Percentiles rank a stretch among this genome's conserved stretches.
phyloP scores from a whole-genome alignment of 2,888 invertebrate species.

The Stenolophus ochropezus region DNA sequence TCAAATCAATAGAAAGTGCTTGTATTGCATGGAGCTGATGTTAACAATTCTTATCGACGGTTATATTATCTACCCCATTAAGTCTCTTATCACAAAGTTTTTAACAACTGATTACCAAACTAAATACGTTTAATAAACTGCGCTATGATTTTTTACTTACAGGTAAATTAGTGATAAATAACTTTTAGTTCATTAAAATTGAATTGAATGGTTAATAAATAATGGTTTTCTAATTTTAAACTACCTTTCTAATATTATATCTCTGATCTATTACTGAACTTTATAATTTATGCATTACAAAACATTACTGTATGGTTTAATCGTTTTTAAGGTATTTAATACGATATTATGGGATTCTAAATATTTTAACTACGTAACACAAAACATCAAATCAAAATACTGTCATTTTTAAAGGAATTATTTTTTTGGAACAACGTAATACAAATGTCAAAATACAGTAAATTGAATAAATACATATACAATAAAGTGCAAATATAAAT shows the following conservation, averaged over 20 bases:
- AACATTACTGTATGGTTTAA: too few relatives aligned
- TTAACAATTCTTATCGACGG: constrained; percentile 28
- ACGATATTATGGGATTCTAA: too few relatives aligned
- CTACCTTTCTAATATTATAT: neutral
- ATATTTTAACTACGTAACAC: too few relatives aligned
- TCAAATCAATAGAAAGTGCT: constrained; percentile 21
- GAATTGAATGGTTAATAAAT: neutral
- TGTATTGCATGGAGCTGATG: constrained; percentile 18
- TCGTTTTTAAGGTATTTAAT: too few relatives aligned
- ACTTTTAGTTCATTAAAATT: neutral
- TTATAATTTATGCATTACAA: too few relatives aligned
- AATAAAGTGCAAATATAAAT: too few relatives aligned
- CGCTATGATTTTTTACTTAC: neutral
- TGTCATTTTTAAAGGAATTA: too few relatives aligned
- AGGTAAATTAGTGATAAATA: neutral
- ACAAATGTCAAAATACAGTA: too few relatives aligned
- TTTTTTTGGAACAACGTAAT: too few relatives aligned
- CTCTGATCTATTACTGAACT: too few relatives aligned
- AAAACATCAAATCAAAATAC: too few relatives aligned
- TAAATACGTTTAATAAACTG: constrained; percentile 7
- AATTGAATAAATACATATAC: too few relatives aligned
- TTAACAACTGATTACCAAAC: constrained; percentile 31
- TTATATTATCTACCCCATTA: constrained; percentile 24
- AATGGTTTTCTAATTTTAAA: neutral
- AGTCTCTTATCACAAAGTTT: constrained; percentile 16